These are phyloP conservation scores for Chiroxiphia lanceolata DNA, from an alignment of 2,797 vertebrate species.

Conservation along the genomic window DNA sequence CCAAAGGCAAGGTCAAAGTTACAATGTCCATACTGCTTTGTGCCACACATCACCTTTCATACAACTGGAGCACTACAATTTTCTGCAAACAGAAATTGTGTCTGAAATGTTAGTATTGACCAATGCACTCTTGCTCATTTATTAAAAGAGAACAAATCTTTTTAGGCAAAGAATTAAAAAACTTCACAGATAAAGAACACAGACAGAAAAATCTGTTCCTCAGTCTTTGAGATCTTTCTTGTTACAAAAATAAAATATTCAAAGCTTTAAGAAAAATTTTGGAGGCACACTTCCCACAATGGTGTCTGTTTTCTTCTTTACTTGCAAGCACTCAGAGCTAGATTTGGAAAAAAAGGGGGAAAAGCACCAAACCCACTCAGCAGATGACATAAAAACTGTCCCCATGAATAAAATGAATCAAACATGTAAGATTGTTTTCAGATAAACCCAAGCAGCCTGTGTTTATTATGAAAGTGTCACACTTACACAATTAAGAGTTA, in stretches of 20 bases:
- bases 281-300: not conserved
- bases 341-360: not conserved
- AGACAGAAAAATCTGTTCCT: not conserved
- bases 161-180: not conserved
- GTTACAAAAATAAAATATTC: not conserved
- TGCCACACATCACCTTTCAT: not conserved
- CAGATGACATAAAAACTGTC: conserved; percentile 32
- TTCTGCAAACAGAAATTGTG: not conserved
- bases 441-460: not conserved
- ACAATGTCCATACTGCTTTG: not conserved
- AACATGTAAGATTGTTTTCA: not conserved
- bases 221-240: not conserved
- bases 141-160: not conserved
- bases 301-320: not conserved
- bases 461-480: not conserved
- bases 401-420: not conserved
- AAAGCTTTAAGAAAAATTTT: not conserved
- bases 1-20: not conserved
- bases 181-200: not conserved
- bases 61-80: not conserved
- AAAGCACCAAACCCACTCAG: conserved; percentile 35
- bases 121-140: not conserved
- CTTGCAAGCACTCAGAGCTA: not conserved
- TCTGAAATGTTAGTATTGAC: not conserved
- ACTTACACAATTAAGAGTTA: not conserved